phyloP scores from a whole-genome alignment of 92 coral and sea anemone genomes.

The Meandrina meandrites region DNA sequence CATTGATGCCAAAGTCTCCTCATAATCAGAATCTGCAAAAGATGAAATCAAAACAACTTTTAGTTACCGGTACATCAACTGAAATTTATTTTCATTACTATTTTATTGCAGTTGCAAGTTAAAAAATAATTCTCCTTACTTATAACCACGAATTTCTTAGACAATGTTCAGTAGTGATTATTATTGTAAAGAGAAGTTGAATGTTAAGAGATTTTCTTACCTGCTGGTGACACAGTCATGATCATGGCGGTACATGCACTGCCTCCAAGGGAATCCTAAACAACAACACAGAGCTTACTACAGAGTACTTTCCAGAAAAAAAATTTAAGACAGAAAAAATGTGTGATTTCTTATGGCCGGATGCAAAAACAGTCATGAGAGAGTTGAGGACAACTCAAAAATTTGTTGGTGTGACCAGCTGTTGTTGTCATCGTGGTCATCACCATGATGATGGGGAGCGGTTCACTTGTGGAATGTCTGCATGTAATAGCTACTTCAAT shows the following conservation, averaged over 20 bases:
- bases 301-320: neutral
- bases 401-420: neutral
- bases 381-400: neutral
- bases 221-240: slow-evolving; percentile 93
- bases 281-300: neutral
- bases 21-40: slow-evolving; percentile 85
- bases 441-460: neutral
- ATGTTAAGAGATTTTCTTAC: slow-evolving; percentile 33
- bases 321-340: neutral
- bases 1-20: slow-evolving; percentile 84
- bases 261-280: slow-evolving; percentile 96
- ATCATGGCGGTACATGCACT: slow-evolving; percentile 84
- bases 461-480: neutral
- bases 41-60: neutral
- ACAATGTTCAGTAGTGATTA: too few species aligned
- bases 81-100: neutral
- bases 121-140: neutral
- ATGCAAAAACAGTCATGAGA: too few species aligned
- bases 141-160: too few species aligned
- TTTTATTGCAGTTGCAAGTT: neutral
- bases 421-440: neutral
- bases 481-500: too few species aligned
- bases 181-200: neutral
- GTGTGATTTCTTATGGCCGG: neutral
- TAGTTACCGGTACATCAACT: neutral